Base-by-base conservation (phyloP, 2,113 vertebrate species). In the Glaucidium brasilianum region DNA sequence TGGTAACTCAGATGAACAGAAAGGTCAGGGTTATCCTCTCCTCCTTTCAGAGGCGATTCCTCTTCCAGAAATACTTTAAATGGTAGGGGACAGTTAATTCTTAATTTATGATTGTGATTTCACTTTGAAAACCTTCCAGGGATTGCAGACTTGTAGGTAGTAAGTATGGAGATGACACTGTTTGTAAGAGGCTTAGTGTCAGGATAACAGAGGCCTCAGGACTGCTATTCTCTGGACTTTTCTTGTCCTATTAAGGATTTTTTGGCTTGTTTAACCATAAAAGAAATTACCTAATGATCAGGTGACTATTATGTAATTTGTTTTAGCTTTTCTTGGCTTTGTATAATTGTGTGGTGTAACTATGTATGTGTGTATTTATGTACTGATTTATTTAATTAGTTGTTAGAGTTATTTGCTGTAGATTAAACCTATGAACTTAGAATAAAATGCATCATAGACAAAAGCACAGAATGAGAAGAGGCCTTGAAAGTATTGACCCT, bases 111-210 rank as follows among this genome's bases (percentile, higher is more conserved):
- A 17, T 32, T 58, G 3, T 55, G 17, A 75, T 74, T 79, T 62
- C 11, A 4, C 15, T 53, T 66, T 79, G 25, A 50, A 71, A 60
- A 75, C 2, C 12, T 50, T 86, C 29, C 19, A 34, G 25, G 52
- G 6, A 60, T 21, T 49, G 9, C 18, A 43, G 30, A 27, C 0
- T 1, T 37, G 4, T 47, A 49, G 23, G 11, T 43, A 49, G 17
- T 15, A 59, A 5, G 19, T n/a, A 18, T n/a, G 22, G 20, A 64
- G 30, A 49, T n/a, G 3, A 21, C 66, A 55, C 23, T 74, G 12
- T 30, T 86, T 53, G 16, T 49, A 72, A 69, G 9, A 5, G 3
- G 10, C 6, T 53, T 74, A 30, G 2, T 30, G 15, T n/a, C 35
- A 72, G 41, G 8, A 19, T 10, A 63, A 41, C 11, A 41, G 5